Evolutionary conservation across 2,113 vertebrate species (phyloP), one percentile per base, ranked within the genome.

Genomic region (Ptilorrhoa leucosticta): DNA sequence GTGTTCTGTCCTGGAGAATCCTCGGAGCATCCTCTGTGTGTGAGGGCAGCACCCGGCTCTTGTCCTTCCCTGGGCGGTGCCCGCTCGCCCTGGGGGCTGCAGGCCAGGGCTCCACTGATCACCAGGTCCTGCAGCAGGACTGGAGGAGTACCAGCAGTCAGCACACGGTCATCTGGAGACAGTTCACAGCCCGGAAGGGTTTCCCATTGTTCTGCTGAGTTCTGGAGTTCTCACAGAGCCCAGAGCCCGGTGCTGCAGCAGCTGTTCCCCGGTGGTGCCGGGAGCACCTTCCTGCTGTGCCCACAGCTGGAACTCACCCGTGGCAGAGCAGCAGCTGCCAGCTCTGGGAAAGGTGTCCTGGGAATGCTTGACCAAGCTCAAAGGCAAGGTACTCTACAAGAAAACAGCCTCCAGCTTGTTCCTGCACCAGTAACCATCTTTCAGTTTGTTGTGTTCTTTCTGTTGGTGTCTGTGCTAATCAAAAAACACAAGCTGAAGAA

Each of bases 401-500:
- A 53, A 92, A 53, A 83, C 8, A 47, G 21, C 45, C n/a, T 66
- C 47, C n/a, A 39, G 31, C 26, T 78, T 64, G 44, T 70, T 89
- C 58, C 20, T 50, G 65, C 40, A 90, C 54, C 79, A 65, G n/a
- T 35, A 69, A 75, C 13, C 17, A 44, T 33, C 68, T 72, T 24
- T 63, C 65, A 42, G 2, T 27, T 40, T 61, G 60, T 63, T 60
- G 24, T 71, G 60, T 87, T 50, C 61, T 79, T 61, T 76, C 56
- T 71, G 31, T 91, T 87, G 39, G 44, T 77, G 83, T 76, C 33
- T 71, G 35, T 56, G 69, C 70, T 92, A 33, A 81, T 75, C 24
- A 45, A 75, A 90, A 94, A 61, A 20, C 53, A 54, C 20, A 63
- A 85, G 72, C 91, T 95, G 89, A 93, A 94, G 90, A 96, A 87